Conservation (phyloP, 2,113 vertebrate species). For the Tylochromis polylepis region DNA sequence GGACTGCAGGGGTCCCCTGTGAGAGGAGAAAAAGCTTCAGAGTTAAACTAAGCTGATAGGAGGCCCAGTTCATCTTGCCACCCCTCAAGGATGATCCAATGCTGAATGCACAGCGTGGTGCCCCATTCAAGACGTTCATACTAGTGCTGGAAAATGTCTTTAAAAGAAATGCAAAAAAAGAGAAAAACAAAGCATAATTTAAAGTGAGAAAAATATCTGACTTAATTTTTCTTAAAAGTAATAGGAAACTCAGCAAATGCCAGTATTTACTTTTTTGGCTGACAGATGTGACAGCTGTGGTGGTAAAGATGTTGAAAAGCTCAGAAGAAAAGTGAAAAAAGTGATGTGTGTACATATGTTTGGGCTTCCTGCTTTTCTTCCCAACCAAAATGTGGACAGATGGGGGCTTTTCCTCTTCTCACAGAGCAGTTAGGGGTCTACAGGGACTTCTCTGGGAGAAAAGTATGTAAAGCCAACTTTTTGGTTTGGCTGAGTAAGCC, state of each 20-base stretch:
- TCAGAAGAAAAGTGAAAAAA: background rate
- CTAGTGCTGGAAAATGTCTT: background rate
- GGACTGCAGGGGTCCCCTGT: background rate
- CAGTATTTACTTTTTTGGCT: background rate
- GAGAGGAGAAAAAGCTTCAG: background rate
- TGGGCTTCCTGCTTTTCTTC: conserved; percentile 17
- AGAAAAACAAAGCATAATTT: background rate
- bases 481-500: conserved; percentile 7
- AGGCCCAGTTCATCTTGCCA: background rate
- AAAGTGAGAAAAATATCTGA: too few species aligned
- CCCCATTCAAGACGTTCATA: background rate
- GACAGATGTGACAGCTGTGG: background rate
- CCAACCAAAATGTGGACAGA: background rate
- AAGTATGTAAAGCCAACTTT: background rate
- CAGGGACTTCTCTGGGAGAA: background rate
- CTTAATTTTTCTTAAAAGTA: too few species aligned
- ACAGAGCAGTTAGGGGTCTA: background rate
- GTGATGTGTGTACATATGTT: background rate
- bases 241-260: background rate
- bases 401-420: background rate
- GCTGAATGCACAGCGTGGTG: background rate
- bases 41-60: background rate
- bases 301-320: background rate
- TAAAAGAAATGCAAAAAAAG: background rate
- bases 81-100: background rate